A percentile compares a stretch with the other conserved stretches of the same genome.
Evolutionary conservation across 2,888 invertebrate genomes (phyloP).

Genomic region (Microchrysa polita): DNA sequence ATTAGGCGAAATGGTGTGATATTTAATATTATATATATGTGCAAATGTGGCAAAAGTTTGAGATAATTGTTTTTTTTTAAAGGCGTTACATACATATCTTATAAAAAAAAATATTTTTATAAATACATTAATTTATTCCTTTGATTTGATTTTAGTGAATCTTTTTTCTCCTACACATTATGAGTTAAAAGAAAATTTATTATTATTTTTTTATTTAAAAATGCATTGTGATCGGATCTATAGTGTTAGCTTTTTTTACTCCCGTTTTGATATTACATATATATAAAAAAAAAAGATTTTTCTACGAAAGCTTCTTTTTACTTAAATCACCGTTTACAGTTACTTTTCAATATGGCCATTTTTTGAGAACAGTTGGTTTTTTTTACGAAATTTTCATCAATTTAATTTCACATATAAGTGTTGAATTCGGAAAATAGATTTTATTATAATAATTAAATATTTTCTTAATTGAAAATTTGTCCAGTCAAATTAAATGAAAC

Average conservation of each 20-base stretch:
- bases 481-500: conserved; percentile 6
- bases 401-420: neutral
- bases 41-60: conserved; percentile 27
- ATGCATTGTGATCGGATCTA: conserved; percentile 42
- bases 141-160: too few species aligned
- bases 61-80: neutral
- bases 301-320: conserved; percentile 23
- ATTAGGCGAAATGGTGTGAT: conserved; percentile 19
- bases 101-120: neutral
- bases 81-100: too few species aligned
- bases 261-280: too few species aligned
- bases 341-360: conserved; percentile 29
- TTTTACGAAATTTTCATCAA: conserved; percentile 6
- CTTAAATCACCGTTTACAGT: conserved; percentile 30
- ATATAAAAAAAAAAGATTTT: conserved; percentile 1
- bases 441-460: neutral
- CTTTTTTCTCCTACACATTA: too few species aligned
- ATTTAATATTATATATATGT: conserved; percentile 14
- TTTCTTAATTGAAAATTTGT: neutral
- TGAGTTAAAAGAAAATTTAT: too few species aligned
- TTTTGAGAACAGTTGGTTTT: conserved; percentile 20
- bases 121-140: neutral
- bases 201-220: neutral
- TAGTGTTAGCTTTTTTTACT: conserved; percentile 39
- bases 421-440: neutral